Percentiles rank a stretch among this genome's conserved stretches.
phyloP scores from a whole-genome alignment of 2,113 vertebrate species.

The Bufo gargarizans region DNA sequence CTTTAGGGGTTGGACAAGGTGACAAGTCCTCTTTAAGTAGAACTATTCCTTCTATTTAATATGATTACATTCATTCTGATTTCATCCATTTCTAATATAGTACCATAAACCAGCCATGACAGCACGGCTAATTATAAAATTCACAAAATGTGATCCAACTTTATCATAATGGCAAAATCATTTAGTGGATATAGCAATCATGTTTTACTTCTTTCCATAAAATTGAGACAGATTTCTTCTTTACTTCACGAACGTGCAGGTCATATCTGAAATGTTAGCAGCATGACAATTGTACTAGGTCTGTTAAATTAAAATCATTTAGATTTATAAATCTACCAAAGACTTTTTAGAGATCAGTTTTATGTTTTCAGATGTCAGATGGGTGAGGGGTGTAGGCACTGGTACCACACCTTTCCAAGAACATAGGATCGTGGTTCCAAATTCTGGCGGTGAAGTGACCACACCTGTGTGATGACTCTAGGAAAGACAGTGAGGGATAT shows the following conservation, averaged over 20 bases:
- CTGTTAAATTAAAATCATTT: neutral
- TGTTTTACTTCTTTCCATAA: conserved; percentile 29
- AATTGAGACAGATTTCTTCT: conserved; percentile 16
- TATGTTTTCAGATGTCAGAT: no score
- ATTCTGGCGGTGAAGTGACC: no score
- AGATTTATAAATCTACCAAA: neutral
- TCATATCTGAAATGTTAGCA: neutral
- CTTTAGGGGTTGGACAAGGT: neutral
- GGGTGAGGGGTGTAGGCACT: no score
- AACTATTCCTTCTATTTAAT: neutral
- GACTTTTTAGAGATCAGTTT: no score
- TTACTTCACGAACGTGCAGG: conserved; percentile 21
- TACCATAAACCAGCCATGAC: conserved; percentile 12
- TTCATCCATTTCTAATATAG: conserved; percentile 15
- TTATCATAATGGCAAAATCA: conserved; percentile 35
- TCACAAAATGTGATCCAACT: conserved; percentile 31
- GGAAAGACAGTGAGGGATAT: neutral
- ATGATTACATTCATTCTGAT: neutral
- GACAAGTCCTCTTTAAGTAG: neutral
- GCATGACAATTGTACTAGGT: neutral
- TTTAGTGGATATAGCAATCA: conserved; percentile 34
- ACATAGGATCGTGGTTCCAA: no score
- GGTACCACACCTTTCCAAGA: no score
- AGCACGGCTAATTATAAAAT: conserved; percentile 34
- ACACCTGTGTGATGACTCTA: neutral